Base-by-base conservation (phyloP, 2,888 invertebrate genomes). In the Proisotoma minuta region DNA sequence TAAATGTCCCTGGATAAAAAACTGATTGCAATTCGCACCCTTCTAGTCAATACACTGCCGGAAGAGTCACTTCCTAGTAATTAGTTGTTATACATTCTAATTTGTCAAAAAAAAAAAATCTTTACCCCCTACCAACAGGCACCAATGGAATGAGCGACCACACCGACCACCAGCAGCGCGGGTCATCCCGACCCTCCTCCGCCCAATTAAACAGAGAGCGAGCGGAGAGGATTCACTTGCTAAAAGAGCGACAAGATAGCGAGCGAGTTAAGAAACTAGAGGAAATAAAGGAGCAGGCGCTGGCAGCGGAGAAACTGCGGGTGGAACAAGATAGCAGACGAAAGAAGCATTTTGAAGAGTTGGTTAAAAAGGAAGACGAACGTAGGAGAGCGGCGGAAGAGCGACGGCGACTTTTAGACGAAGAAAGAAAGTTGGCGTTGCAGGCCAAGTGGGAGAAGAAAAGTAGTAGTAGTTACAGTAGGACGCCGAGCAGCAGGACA, bases 181-280 rank as follows among this genome's bases (percentile, higher is more conserved):
- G 64, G 20, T 56, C 12, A n/a, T 59, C 60, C 18, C 60, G 68
- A 50, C 65, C 65, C 43, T 63, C 68, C n/a, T 69, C 69, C 3
- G 66, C 66, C 3, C 61, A 67, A 51, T 63, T 68, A 18, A 70
- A 68, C 57, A 74, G 75, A 63, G 78, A 78, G 62, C 74, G 78
- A 47, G 78, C 78, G 66, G 78, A 78, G 67, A 75, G 77, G 57
- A 72, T 77, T 22, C 72, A 76, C 28, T 59, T 73, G 48, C 73
- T 91, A 75, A 87, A 90, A 75, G 92, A 93, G 77, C 84, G 88
- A 75, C 91, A 93, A 79, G 89, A 91, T 82, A 89, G 89, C 77
- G 93, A 93, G 78, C 85, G 92, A 76, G 87, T 90, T 77, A 87
- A 87, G 77, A 89, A 91, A 79, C 82, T 93, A 77, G 91, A 92